These are phyloP conservation scores for Myxocyprinus asiaticus DNA, from an alignment of 2,113 vertebrate genomes.

Conservation along the genomic window DNA sequence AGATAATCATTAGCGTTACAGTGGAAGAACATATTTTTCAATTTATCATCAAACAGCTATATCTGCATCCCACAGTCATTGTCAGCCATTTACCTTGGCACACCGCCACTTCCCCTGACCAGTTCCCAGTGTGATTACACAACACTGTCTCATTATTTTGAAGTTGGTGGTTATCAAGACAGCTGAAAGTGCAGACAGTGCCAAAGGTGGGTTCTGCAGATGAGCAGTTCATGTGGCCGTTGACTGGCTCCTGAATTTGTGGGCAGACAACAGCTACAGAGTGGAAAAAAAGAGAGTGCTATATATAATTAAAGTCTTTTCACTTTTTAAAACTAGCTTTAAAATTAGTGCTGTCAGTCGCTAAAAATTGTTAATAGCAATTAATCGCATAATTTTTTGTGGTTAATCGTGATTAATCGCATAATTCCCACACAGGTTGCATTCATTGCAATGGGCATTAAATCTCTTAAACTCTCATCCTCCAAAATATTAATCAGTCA, in stretches of 20 bases:
- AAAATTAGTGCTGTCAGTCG: too few species aligned
- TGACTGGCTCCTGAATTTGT: conserved; percentile 52
- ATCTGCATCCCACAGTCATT: not conserved
- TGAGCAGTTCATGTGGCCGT: conserved; percentile 66
- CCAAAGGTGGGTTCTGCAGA: conserved; percentile 40
- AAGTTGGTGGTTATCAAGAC: conserved; percentile 56
- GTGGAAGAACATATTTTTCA: not conserved
- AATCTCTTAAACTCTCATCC: too few species aligned
- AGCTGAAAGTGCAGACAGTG: conserved; percentile 68
- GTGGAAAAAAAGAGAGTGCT: not conserved
- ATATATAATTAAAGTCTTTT: too few species aligned
- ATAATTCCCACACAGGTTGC: too few species aligned
- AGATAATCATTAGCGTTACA: not conserved
- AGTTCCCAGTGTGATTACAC: conserved; percentile 65
- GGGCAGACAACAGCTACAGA: conserved; percentile 63
- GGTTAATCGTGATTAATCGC: too few species aligned
- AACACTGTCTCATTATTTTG: conserved; percentile 55
- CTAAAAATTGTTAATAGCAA: too few species aligned
- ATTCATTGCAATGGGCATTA: too few species aligned
- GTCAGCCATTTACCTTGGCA: conserved; percentile 64
- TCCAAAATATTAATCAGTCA: too few species aligned
- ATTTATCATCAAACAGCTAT: not conserved
- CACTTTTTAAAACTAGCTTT: too few species aligned
- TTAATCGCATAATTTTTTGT: too few species aligned
- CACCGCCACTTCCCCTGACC: conserved; percentile 62